Percentiles rank a stretch among this genome's conserved stretches.
phyloP scores from a whole-genome alignment of 2,888 invertebrate species.

The Eristalinus aeneus region DNA sequence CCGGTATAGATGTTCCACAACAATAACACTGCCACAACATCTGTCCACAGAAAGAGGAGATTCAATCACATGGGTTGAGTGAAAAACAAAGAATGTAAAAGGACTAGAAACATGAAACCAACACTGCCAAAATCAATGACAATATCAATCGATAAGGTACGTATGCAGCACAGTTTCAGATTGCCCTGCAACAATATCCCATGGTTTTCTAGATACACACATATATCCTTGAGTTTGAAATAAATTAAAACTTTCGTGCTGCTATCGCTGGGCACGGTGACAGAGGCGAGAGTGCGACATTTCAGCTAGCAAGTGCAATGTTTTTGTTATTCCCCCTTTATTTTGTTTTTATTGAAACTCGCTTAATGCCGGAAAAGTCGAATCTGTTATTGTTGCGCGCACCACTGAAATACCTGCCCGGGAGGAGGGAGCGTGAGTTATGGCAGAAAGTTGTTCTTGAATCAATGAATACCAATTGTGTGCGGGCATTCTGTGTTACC shows the following conservation, averaged over 20 bases:
- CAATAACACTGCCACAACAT: conserved; percentile 37
- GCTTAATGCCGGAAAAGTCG: conserved; percentile 67
- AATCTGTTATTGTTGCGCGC: conserved; percentile 56
- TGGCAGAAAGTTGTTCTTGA: conserved; percentile 69
- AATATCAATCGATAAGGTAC: conserved; percentile 70
- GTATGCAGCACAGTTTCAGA: background rate
- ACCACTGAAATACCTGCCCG: conserved; percentile 38
- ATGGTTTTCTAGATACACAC: conserved; percentile 15
- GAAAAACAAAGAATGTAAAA: conserved; percentile 27
- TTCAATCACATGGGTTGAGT: conserved; percentile 60
- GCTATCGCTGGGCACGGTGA: conserved; percentile 13
- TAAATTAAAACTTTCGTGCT: conserved; percentile 42
- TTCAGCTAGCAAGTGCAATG: background rate
- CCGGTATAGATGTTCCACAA: conserved; percentile 46
- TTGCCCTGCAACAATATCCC: background rate
- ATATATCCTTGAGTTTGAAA: conserved; percentile 49
- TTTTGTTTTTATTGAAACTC: conserved; percentile 55
- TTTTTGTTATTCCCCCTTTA: background rate
- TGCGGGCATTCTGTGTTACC: conserved; percentile 23
- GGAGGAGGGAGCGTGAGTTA: conserved; percentile 60
- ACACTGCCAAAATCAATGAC: conserved; percentile 71
- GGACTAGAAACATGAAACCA: conserved; percentile 60
- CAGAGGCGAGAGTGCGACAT: background rate
- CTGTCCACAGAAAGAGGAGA: conserved; percentile 56
- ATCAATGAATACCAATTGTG: conserved; percentile 63